Conservation (phyloP, 2,113 vertebrate species). For the Rhagologus leucostigma region DNA sequence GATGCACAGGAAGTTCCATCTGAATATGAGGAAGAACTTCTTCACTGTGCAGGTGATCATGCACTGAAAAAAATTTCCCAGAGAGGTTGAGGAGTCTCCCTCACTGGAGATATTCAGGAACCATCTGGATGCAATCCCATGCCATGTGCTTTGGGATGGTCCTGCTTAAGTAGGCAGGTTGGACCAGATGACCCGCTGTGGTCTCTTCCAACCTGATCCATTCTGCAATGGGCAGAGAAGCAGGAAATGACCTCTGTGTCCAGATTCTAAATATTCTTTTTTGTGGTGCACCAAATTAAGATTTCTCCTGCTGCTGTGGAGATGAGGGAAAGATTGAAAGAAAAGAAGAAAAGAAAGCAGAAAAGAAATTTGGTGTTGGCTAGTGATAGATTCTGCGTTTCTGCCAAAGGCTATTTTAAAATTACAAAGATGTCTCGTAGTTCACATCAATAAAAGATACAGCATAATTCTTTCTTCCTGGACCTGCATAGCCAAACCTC, state of each 20-base stretch:
- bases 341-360: not conserved
- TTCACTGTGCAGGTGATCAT: too few species aligned
- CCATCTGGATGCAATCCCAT: too few species aligned
- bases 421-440: not conserved
- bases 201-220: not conserved
- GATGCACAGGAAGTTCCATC: too few species aligned
- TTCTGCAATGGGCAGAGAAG: not conserved
- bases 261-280: not conserved
- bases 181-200: not conserved
- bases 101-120: too few species aligned
- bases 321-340: not conserved
- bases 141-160: too few species aligned
- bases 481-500: not conserved
- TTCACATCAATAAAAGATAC: not conserved
- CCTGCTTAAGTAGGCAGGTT: not conserved
- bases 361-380: not conserved
- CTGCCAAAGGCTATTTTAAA: not conserved
- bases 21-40: too few species aligned
- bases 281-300: not conserved
- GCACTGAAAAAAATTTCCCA: too few species aligned
- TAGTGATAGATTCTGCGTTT: not conserved
- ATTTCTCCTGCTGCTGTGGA: not conserved
- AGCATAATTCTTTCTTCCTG: not conserved
- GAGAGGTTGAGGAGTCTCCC: too few species aligned
- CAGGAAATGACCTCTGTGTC: not conserved